phyloP scores from a whole-genome alignment of 2,888 invertebrate genomes.

The Dilophus febrilis region DNA sequence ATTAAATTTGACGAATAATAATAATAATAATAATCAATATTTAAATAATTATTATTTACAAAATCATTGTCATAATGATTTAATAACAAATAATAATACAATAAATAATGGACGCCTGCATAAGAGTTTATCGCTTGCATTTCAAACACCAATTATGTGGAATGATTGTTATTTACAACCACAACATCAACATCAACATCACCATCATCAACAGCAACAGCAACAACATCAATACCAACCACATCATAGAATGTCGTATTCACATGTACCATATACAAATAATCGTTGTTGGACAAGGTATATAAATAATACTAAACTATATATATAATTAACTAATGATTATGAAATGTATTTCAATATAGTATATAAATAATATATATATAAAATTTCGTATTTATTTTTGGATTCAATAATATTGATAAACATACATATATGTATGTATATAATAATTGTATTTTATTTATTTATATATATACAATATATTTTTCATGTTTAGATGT shows the following conservation, averaged over 20 bases:
- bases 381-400: not conserved
- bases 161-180: slow-evolving; percentile 15
- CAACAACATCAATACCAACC: slow-evolving; percentile 4
- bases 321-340: not conserved
- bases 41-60: slow-evolving; percentile 4
- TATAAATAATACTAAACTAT: not conserved
- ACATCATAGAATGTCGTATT: slow-evolving; percentile 3
- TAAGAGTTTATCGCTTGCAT: slow-evolving; percentile 28
- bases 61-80: slow-evolving; percentile 5
- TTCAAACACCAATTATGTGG: slow-evolving; percentile 22
- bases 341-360: not conserved
- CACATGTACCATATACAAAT: not conserved
- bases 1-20: slow-evolving; percentile 11
- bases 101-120: slow-evolving; percentile 22
- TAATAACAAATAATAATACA: slow-evolving; percentile 19
- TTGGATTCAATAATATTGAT: too few species aligned
- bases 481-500: slow-evolving; percentile 1
- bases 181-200: slow-evolving; percentile 3
- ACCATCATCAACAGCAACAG: slow-evolving; percentile 5
- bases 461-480: not conserved
- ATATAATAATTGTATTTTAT: too few species aligned
- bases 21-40: slow-evolving; percentile 9
- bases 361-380: not conserved
- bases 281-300: slow-evolving; percentile 13
- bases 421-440: too few species aligned